phyloP scores from a whole-genome alignment of 2,797 vertebrate species.

The Sebastes steindachneri region DNA sequence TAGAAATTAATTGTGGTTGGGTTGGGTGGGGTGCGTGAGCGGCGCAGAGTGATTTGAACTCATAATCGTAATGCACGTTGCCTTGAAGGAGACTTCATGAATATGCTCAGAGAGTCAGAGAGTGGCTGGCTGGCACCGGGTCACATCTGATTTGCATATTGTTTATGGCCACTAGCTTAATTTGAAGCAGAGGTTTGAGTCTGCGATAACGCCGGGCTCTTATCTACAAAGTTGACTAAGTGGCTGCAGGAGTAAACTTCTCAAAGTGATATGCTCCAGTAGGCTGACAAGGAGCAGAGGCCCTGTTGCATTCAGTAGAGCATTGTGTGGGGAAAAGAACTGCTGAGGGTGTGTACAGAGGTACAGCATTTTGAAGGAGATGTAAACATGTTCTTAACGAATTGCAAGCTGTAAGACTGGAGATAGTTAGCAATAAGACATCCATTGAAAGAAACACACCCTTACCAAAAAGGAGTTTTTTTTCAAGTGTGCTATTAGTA shows the following conservation, averaged over 20 bases:
- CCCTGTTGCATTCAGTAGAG: not conserved
- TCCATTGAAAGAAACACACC: not conserved
- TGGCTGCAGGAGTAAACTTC: constrained; percentile 53
- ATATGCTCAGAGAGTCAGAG: constrained; percentile 62
- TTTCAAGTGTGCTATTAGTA: no score
- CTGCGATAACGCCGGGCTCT: constrained; percentile 36
- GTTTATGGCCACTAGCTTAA: constrained; percentile 71
- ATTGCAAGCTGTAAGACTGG: no score
- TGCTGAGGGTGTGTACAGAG: not conserved
- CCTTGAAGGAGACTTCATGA: constrained; percentile 65
- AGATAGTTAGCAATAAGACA: no score
- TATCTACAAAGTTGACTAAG: constrained; percentile 52
- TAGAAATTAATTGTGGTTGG: constrained; percentile 46
- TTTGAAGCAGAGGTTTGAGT: constrained; percentile 63
- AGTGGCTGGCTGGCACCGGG: constrained; percentile 70
- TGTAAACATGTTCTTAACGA: constrained; percentile 10
- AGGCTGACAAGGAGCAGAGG: constrained; percentile 14
- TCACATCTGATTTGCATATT: constrained; percentile 74
- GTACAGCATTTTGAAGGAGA: not conserved
- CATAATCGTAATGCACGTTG: constrained; percentile 67
- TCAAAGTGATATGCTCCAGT: constrained; percentile 49
- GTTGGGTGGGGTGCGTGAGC: not conserved
- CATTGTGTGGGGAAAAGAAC: not conserved
- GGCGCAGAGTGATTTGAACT: constrained; percentile 53
- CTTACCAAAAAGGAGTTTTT: no score